Base-by-base conservation (phyloP, 2,113 vertebrate species). In the Myiagra hebetior region DNA sequence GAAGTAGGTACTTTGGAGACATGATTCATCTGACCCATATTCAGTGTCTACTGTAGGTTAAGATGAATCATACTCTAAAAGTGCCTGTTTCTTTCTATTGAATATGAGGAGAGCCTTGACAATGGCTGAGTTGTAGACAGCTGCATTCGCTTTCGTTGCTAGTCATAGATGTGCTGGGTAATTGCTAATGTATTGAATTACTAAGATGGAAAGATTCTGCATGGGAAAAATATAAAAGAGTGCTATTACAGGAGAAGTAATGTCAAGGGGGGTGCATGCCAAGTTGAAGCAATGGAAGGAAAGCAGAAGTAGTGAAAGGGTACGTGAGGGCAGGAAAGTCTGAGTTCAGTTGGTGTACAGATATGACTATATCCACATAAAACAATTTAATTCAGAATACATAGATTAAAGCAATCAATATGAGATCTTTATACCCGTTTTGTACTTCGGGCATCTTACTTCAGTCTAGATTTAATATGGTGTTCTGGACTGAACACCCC, bases 11-110 rank as follows among this genome's bases (percentile, higher is more conserved):
- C 26, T 78, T 85, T 56, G 79, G 68, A 87, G 49, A 60, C 20
- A 8, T 79, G 74, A 91, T 95, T 91, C 49, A 83, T 56, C 67
- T 90, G 90, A 91, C 90, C 78, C 73, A 33, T 87, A 87, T 79
- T 79, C 82, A 57, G 6, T 56, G 31, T 73, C 62, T 90, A 30
- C 70, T 31, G 39, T 31, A 89, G 57, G 53, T 82, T 93, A 94
- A 87, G 53, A 68, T 85, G 78, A 93, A 64, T 87, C 74, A 87
- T 60, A 79, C 24, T 10, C 49, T 79, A 49, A 69, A 90, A 85
- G 24, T 68, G 44, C 39, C 37, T 56, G 4, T 90, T 94, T 91
- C 60, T 93, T 94, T 72, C 65, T 80, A 33, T 41, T 87, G 62
- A 47, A n/a, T 87, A 3, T 41, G 60, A 90, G 41, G 59, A 91